Evolutionary conservation across 1,140 invertebrate species (phyloP).

Genomic region (Aphis gossypii): DNA sequence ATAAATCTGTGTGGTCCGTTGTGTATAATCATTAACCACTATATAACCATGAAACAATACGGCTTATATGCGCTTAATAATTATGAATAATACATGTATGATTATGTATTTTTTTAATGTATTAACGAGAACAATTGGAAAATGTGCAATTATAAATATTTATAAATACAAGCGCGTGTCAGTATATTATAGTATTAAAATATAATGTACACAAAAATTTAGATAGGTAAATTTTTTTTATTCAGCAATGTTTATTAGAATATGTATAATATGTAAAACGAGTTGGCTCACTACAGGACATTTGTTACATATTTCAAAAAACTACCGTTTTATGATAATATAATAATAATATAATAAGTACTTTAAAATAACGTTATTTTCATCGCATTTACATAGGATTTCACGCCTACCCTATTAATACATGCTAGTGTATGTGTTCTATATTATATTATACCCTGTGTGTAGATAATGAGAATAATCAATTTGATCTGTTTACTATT

Average conservation of each 20-base stretch:
- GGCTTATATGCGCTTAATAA: background rate
- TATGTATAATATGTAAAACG: background rate
- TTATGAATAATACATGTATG: background rate
- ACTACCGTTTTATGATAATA: background rate
- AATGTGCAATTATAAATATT: background rate
- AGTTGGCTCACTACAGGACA: background rate
- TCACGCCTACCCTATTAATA: background rate
- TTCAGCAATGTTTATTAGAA: background rate
- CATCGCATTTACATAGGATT: background rate
- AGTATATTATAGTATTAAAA: background rate
- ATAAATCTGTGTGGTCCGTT: no score
- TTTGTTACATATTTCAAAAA: background rate
- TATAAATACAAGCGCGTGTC: background rate
- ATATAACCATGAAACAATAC: background rate
- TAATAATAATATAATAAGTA: background rate
- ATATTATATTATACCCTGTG: background rate
- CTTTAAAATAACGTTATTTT: background rate
- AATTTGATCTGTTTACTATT: background rate
- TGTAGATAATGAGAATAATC: background rate
- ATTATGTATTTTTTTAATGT: background rate
- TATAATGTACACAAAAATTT: background rate
- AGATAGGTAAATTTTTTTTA: background rate
- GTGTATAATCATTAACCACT: background rate
- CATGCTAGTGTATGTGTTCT: background rate
- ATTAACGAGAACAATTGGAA: background rate